phyloP scores from a whole-genome alignment of 2,888 invertebrate genomes.

The Aspidiotus destructor region DNA sequence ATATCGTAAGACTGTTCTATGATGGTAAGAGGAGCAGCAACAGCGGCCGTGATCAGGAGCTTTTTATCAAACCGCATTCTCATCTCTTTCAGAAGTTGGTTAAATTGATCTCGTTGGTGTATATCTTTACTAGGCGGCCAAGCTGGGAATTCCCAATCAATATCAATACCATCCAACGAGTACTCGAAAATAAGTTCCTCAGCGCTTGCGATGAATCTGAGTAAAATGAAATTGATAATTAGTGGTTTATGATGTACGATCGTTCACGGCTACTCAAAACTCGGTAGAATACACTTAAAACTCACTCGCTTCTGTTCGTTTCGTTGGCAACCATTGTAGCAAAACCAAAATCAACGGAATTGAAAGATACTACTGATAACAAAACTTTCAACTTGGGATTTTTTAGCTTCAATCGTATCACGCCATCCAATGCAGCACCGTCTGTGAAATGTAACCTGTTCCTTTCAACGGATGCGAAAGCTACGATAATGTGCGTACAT shows the following conservation, averaged over 20 bases:
- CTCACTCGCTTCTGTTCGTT: constrained; percentile 53
- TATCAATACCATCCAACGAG: constrained; percentile 59
- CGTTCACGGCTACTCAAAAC: neutral
- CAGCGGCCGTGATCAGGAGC: constrained; percentile 59
- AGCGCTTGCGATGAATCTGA: constrained; percentile 49
- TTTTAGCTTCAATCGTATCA: constrained; percentile 46
- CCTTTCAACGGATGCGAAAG: constrained; percentile 53
- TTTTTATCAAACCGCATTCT: constrained; percentile 54
- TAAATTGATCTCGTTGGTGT: constrained; percentile 61
- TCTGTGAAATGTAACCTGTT: constrained; percentile 33
- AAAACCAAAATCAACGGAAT: constrained; percentile 49
- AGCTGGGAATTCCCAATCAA: constrained; percentile 83
- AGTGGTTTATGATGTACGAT: neutral
- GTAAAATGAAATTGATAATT: constrained; percentile 32
- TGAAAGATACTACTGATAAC: constrained; percentile 56
- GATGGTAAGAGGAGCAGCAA: constrained; percentile 66
- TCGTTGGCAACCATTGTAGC: constrained; percentile 62
- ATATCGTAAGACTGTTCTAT: constrained; percentile 69
- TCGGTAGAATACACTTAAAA: neutral
- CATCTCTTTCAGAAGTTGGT: constrained; percentile 63
- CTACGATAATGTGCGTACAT: constrained; percentile 76
- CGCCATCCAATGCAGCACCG: constrained; percentile 8
- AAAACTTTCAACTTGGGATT: constrained; percentile 65
- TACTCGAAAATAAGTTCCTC: constrained; percentile 47
- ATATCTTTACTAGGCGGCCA: constrained; percentile 42